Evolutionary conservation across 2,113 vertebrate species (phyloP).

Genomic region (Zosterops pallidus): DNA sequence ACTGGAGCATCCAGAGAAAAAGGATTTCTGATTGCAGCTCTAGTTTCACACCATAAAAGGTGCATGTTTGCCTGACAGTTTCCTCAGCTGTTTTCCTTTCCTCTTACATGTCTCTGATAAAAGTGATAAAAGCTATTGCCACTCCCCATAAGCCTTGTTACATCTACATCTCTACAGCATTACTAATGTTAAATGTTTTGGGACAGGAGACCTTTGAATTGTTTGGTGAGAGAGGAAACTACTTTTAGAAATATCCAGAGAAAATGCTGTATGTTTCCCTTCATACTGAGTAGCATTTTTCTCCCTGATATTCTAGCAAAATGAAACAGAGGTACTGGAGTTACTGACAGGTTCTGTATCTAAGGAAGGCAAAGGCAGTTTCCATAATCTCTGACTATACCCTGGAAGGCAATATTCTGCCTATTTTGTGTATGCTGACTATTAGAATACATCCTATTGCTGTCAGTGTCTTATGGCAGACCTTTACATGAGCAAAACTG

Average conservation of each 20-base stretch:
- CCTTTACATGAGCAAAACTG: not conserved
- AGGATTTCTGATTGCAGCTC: not conserved
- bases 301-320: not conserved
- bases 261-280: not conserved
- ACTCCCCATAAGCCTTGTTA: not conserved
- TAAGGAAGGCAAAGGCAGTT: not conserved
- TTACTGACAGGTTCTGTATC: not conserved
- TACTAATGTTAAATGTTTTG: not conserved
- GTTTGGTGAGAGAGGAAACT: not conserved
- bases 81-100: not conserved
- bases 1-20: not conserved
- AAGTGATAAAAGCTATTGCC: not conserved
- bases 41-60: not conserved
- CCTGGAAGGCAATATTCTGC: not conserved
- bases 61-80: not conserved
- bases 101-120: not conserved
- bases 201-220: not conserved
- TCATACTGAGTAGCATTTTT: not conserved
- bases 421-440: not conserved
- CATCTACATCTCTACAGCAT: not conserved
- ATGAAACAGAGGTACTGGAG: not conserved
- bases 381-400: not conserved
- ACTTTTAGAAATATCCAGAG: not conserved
- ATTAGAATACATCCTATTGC: not conserved
- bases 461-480: not conserved